phyloP scores from a whole-genome alignment of 2,113 vertebrate genomes.

The Pedetes capensis region DNA sequence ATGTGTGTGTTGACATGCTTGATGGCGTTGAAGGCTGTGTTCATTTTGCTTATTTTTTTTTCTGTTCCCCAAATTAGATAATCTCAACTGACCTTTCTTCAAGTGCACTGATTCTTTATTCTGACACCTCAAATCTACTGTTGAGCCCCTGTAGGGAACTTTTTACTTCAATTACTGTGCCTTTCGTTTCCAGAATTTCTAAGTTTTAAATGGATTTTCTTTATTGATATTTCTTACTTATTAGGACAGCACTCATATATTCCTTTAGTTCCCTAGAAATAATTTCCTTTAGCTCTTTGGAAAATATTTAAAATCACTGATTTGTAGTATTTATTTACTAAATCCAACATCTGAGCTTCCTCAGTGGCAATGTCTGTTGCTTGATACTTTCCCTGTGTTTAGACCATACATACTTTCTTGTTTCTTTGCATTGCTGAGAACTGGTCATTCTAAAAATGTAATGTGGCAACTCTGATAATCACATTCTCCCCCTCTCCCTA shows the following conservation, averaged over 20 bases:
- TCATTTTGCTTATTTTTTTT: constrained; percentile 12
- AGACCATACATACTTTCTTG: background rate
- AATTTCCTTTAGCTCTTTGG: constrained; percentile 17
- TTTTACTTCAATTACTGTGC: background rate
- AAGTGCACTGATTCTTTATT: constrained; percentile 1
- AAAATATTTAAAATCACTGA: background rate
- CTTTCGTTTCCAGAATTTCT: constrained; percentile 26
- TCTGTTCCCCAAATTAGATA: background rate
- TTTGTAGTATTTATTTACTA: background rate
- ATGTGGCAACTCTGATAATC: background rate
- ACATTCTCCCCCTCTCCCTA: background rate
- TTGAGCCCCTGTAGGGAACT: background rate
- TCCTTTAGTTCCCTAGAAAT: background rate
- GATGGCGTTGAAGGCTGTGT: background rate
- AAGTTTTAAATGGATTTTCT: background rate
- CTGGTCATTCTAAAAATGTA: background rate
- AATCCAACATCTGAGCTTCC: background rate
- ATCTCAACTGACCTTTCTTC: background rate
- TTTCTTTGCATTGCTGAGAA: background rate
- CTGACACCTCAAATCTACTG: background rate
- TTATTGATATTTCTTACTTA: background rate
- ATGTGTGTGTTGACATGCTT: background rate
- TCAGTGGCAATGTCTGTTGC: background rate
- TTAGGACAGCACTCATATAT: background rate
- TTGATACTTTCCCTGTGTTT: background rate